These are phyloP conservation scores for Clarias pachynema DNA, from an alignment of 2,797 vertebrate genomes.

Conservation along the genomic window DNA sequence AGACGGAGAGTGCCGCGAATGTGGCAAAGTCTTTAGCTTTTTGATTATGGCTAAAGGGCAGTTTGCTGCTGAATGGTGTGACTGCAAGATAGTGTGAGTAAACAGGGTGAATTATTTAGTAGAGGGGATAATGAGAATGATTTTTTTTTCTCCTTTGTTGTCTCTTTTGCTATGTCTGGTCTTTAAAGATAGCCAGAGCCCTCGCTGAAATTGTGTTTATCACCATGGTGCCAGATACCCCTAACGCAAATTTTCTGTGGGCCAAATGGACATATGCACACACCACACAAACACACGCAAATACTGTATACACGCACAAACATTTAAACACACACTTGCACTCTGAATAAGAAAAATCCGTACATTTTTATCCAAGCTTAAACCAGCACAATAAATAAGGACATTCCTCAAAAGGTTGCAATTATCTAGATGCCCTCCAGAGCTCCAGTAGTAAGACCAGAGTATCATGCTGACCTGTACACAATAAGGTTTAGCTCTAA, in stretches of 20 bases:
- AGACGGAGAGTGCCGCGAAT: slow-evolving; percentile 15
- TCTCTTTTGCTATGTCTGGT: slow-evolving; percentile 58
- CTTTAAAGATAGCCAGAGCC: slow-evolving; percentile 61
- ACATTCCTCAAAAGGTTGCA: slow-evolving; percentile 32
- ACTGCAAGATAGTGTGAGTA: slow-evolving; percentile 59
- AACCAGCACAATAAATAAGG: slow-evolving; percentile 43
- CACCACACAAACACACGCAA: slow-evolving; percentile 21
- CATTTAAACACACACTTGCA: slow-evolving; percentile 13
- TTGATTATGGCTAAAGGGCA: slow-evolving; percentile 61
- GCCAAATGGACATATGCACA: slow-evolving; percentile 20
- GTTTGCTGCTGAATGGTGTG: slow-evolving; percentile 53
- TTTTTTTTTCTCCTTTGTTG: slow-evolving; percentile 50
- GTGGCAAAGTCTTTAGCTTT: slow-evolving; percentile 46
- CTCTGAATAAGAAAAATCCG: slow-evolving; percentile 27
- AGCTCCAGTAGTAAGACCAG: slow-evolving; percentile 9
- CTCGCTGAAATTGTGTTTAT: slow-evolving; percentile 60
- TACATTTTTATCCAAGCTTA: slow-evolving; percentile 21
- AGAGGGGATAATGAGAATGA: slow-evolving; percentile 67
- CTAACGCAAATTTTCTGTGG: slow-evolving; percentile 50
- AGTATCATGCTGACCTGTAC: slow-evolving; percentile 5
- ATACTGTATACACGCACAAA: slow-evolving; percentile 16
- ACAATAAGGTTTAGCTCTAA: background rate
- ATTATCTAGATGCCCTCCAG: slow-evolving; percentile 36
- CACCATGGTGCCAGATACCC: slow-evolving; percentile 55
- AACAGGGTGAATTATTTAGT: slow-evolving; percentile 62